Percentiles rank a stretch among this genome's conserved stretches.
These are phyloP conservation scores for Microctonus hyperodae DNA, from an alignment of 2,888 invertebrate genomes.

Conservation along the genomic window DNA sequence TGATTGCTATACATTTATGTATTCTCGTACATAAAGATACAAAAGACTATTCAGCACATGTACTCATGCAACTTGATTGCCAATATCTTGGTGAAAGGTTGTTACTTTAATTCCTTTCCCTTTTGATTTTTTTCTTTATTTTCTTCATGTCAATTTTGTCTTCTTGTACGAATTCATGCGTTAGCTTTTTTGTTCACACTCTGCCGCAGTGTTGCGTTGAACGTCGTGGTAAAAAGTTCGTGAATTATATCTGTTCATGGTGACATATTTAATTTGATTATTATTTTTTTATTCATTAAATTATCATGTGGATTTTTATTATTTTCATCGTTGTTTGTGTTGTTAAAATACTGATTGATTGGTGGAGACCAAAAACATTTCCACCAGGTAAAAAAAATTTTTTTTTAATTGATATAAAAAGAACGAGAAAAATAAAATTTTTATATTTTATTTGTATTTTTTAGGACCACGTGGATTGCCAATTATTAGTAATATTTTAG, in stretches of 20 bases:
- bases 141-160: background rate
- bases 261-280: too few species aligned
- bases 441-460: slow-evolving; percentile 21
- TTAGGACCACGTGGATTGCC: slow-evolving; percentile 68
- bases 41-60: background rate
- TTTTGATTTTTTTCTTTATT: background rate
- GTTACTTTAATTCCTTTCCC: slow-evolving; percentile 29
- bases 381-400: slow-evolving; percentile 50
- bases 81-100: slow-evolving; percentile 45
- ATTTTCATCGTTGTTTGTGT: slow-evolving; percentile 38
- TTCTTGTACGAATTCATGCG: slow-evolving; percentile 11
- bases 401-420: background rate
- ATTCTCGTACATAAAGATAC: background rate
- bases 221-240: slow-evolving; percentile 27
- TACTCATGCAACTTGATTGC: slow-evolving; percentile 14
- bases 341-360: slow-evolving; percentile 41
- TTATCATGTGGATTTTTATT: slow-evolving; percentile 50
- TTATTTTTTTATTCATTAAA: background rate
- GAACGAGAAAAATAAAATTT: background rate
- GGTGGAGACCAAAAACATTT: slow-evolving; percentile 41
- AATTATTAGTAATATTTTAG: slow-evolving; percentile 65
- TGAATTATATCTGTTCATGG: slow-evolving; percentile 12
- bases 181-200: slow-evolving; percentile 34
- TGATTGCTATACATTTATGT: background rate
- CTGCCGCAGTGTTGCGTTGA: slow-evolving; percentile 37